Conservation (phyloP, 2,888 invertebrate species). For the Stegophylla sp. region DNA sequence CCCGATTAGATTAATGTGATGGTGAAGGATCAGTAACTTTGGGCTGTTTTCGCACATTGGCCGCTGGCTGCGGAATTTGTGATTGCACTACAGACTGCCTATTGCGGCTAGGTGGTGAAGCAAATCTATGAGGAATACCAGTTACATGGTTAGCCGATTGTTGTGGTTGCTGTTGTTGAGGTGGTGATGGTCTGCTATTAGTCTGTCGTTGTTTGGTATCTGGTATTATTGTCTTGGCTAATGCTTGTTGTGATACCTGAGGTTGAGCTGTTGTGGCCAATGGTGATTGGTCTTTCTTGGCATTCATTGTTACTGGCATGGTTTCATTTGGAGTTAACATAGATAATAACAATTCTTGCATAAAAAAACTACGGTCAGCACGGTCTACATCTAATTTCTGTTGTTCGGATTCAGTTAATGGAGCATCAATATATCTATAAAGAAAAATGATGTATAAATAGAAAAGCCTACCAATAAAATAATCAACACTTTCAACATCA, state of each 20-base stretch:
- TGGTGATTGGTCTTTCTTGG: constrained; percentile 40
- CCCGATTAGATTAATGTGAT: constrained; percentile 32
- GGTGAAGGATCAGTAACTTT: constrained; percentile 50
- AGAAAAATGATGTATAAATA: no score
- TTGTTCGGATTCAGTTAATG: constrained; percentile 58
- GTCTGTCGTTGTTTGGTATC: constrained; percentile 36
- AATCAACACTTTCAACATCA: no score
- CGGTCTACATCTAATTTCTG: constrained; percentile 64
- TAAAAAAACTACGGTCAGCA: constrained; percentile 73
- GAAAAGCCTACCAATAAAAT: no score
- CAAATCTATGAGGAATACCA: constrained; percentile 48
- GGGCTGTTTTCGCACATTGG: constrained; percentile 52
- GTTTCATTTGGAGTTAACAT: constrained; percentile 65
- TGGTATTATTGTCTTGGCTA: constrained; percentile 29
- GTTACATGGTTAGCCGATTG: constrained; percentile 36
- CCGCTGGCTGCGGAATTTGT: constrained; percentile 55
- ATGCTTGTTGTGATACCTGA: constrained; percentile 24
- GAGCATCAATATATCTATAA: constrained; percentile 59
- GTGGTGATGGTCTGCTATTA: constrained; percentile 28
- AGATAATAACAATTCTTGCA: constrained; percentile 74
- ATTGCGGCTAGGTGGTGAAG: constrained; percentile 51
- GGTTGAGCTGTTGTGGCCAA: constrained; percentile 31
- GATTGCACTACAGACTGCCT: constrained; percentile 53
- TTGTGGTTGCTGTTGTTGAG: constrained; percentile 34
- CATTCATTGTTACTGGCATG: constrained; percentile 2